Evolutionary conservation across 2,797 vertebrate species (phyloP), one percentile per base, ranked within the genome.

Genomic region (Epinephelus coioides): DNA sequence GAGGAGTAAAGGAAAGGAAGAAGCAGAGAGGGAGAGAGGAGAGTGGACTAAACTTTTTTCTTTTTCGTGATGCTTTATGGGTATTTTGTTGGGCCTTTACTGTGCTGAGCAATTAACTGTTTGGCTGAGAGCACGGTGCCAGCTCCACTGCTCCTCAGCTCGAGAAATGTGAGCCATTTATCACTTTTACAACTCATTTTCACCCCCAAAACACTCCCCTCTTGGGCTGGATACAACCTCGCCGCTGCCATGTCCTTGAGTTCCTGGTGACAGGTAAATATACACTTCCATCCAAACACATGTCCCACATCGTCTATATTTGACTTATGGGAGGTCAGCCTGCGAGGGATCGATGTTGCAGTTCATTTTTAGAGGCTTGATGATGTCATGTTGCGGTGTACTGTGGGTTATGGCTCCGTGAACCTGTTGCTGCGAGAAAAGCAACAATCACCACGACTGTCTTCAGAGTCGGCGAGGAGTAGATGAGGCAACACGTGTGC

Each of bases 21-120:
- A 68, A 23, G 72, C 72, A 55, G 55, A 86, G 82, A 81, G 72
- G 76, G 62, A 78, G 62, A 53, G 69, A 50, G 67, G 68, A 70
- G 77, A 65, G 60, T 73, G 53, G 77, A 77, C 27, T 61, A 44
- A 69, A 78, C 59, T 62, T 67, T 54, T 63, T 40, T 40, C 25
- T 78, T 72, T 83, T 51, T 15, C 67, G 80, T 72, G 77, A 86
- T 94, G 79, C 69, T 93, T 96, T 95, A 91, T 66, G 84, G 86
- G 76, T 89, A 83, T 94, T 91, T 93, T 92, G 83, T 91, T 89
- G 87, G 63, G 90, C 91, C 92, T 95, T 86, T 83, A 79, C 94
- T 85, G 87, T 90, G 88, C 86, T 83, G 90, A 94, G 90, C 94
- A 95, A 96, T 95, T 94, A 95, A 92, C 88, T 76, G 64, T 93